Evolutionary conservation across 2,888 invertebrate species (phyloP).

Genomic region (Apotomis turbidana): DNA sequence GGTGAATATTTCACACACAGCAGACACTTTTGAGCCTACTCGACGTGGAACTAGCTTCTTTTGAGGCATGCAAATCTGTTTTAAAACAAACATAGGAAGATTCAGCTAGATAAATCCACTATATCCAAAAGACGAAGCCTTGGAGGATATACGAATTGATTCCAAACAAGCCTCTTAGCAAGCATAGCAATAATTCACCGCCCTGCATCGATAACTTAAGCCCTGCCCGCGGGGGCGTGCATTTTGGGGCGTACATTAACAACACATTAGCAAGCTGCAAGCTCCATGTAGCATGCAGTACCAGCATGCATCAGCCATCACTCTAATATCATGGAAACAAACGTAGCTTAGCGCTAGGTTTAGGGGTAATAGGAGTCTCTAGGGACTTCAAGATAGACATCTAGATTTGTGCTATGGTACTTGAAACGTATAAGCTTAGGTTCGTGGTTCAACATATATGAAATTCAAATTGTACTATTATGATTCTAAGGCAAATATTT

Average conservation of each 20-base stretch:
- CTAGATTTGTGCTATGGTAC: neutral
- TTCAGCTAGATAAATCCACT: too few species aligned
- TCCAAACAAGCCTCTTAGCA: neutral
- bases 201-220: constrained; percentile 17
- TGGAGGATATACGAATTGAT: neutral
- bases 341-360: constrained; percentile 15
- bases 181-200: constrained; percentile 1
- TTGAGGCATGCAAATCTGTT: too few species aligned
- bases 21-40: too few species aligned
- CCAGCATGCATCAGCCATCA: neutral
- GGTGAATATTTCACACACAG: too few species aligned
- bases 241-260: constrained; percentile 19
- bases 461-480: neutral
- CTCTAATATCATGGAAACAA: constrained; percentile 25
- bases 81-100: too few species aligned
- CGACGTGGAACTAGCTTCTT: too few species aligned
- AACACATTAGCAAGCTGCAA: constrained; percentile 30
- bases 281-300: constrained; percentile 4
- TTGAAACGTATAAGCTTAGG: neutral
- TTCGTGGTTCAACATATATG: neutral
- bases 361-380: neutral
- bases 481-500: too few species aligned
- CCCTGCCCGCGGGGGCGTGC: constrained; percentile 8
- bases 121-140: neutral
- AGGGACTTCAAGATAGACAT: constrained; percentile 1